Evolutionary conservation across 2,113 vertebrate genomes (phyloP).

Genomic region (Pluvianellus socialis): DNA sequence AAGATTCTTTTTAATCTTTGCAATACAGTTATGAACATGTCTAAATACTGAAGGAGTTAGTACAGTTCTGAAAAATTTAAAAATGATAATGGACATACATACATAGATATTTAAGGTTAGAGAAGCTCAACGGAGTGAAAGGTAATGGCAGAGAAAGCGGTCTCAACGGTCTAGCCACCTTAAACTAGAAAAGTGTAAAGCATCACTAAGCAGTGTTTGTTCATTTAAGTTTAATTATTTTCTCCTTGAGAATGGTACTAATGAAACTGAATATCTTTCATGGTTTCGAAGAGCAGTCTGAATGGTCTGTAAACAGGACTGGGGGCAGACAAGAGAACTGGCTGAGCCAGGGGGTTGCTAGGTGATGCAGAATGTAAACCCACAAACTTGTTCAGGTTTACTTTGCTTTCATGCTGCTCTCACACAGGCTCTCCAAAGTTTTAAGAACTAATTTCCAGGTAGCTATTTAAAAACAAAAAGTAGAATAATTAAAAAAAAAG

Average conservation of each 20-base stretch:
- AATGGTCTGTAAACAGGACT: constrained; percentile 84
- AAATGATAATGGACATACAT: not conserved
- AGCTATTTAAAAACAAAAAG: constrained; percentile 54
- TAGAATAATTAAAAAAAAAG: constrained; percentile 48
- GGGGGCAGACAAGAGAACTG: constrained; percentile 78
- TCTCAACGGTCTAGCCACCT: constrained; percentile 49
- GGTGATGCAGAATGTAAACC: constrained; percentile 81
- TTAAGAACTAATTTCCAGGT: constrained; percentile 76
- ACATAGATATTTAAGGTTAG: not conserved
- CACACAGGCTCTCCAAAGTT: constrained; percentile 79
- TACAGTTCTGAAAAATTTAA: not conserved
- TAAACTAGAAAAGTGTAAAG: constrained; percentile 72
- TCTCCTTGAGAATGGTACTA: constrained; percentile 83
- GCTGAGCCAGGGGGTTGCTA: constrained; percentile 81
- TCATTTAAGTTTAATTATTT: constrained; percentile 87
- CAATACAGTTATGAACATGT: not conserved
- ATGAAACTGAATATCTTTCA: constrained; percentile 84
- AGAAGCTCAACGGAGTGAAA: not conserved
- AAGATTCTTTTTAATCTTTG: not conserved
- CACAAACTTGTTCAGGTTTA: constrained; percentile 82
- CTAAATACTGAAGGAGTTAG: not conserved
- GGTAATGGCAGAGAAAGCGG: constrained; percentile 39
- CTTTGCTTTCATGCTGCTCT: constrained; percentile 81
- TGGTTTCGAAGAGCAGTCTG: constrained; percentile 77
- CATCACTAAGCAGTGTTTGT: constrained; percentile 78